Evolutionary conservation across 2,113 vertebrate genomes (phyloP), one percentile per base, ranked within the genome.

Genomic region (Calyptommatus sinebrachiatus): DNA sequence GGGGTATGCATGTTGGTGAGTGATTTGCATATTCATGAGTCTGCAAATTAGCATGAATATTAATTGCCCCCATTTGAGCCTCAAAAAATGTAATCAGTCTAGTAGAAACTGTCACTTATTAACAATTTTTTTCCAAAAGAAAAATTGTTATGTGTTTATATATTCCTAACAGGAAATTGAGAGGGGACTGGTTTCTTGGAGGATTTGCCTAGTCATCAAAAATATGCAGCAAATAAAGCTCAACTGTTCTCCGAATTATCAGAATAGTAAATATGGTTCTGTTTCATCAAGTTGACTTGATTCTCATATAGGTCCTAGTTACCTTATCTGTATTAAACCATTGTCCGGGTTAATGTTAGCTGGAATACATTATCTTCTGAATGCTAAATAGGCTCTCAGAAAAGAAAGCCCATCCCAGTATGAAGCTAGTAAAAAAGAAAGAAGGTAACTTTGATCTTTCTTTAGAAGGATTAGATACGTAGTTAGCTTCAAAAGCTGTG

Each of bases 371-470:
- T 8, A 57, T 63, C 31, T 53, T 46, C 48, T 68, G 48, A 61
- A 71, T 61, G 29, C 35, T 41, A 21, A 70, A 41, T 7, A 70
- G 35, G 16, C 22, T 78, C 77, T 45, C 26, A 70, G 48, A 69
- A 60, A 31, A 78, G 24, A 41, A 72, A 70, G 16, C 77, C 4
- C 35, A 67, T 22, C 35, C 88, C 62, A 61, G 21, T 53, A n/a
- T 84, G 26, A 84, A 83, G 76, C 77, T 63, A 76, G 61, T 74
- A 78, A 83, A 84, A 29, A 84, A 61, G 60, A 53, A 46, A 86
- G 80, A 46, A 80, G 22, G 18, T 14, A 73, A 10, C 28, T 76
- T 79, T 53, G 29, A 80, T 28, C 8, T 69, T 48, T 76, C 11
- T 29, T 61, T 78, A 12, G 73, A 61, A 80, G 18, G 78, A 81